These are phyloP conservation scores for Toxotes lorentzi DNA, from an alignment of 2,797 vertebrate genomes.

Conservation along the genomic window DNA sequence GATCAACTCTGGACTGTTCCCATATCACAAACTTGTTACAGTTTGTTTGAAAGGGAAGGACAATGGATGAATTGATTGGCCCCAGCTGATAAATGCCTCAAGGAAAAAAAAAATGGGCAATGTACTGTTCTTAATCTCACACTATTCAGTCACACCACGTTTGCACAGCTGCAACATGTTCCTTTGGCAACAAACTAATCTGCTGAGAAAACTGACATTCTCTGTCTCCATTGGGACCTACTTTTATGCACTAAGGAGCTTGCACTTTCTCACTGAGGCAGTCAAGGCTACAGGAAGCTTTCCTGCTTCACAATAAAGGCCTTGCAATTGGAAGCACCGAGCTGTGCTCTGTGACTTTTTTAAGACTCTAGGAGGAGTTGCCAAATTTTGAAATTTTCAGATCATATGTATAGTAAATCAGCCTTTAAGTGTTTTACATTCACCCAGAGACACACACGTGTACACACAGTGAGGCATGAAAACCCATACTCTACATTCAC, in stretches of 20 bases:
- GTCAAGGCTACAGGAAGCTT: neutral
- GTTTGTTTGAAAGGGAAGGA: neutral
- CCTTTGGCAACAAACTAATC: neutral
- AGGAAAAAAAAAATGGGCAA: neutral
- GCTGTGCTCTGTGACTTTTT: neutral
- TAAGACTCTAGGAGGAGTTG: neutral
- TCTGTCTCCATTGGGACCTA: neutral
- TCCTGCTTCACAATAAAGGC: constrained; percentile 12
- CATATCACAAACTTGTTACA: constrained; percentile 5
- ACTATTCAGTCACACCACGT: neutral
- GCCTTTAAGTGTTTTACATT: neutral
- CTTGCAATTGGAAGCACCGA: neutral
- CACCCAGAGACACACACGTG: neutral
- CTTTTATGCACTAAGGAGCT: neutral
- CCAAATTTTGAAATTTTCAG: neutral
- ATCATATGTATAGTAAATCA: neutral
- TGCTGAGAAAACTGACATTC: neutral
- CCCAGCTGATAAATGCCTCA: neutral
- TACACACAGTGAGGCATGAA: neutral
- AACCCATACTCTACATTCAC: neutral
- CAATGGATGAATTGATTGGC: neutral
- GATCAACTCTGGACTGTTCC: constrained; percentile 18
- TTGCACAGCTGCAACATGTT: neutral
- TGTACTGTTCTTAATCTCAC: neutral
- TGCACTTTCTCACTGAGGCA: neutral